Percentiles rank a stretch among this genome's conserved stretches.
Evolutionary conservation across 2,888 invertebrate species (phyloP).

Genomic region (Athetis lepigone): DNA sequence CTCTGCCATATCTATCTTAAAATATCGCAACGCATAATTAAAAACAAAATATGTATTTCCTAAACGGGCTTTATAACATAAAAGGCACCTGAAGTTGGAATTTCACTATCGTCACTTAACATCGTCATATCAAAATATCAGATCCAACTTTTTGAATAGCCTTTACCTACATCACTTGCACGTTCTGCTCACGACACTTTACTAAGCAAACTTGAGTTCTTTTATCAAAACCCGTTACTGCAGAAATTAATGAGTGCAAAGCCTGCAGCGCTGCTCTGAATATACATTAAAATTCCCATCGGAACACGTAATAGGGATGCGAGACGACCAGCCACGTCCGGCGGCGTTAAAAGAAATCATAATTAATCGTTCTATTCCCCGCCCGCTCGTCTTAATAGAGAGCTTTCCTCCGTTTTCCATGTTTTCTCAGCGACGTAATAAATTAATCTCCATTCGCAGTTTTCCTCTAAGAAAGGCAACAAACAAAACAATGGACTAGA

Average conservation of each 20-base stretch:
- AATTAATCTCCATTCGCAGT: constrained; percentile 88
- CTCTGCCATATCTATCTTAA: constrained; percentile 29
- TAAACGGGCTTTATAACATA: constrained; percentile 16
- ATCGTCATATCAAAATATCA: constrained; percentile 11
- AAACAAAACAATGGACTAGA: constrained; percentile 79
- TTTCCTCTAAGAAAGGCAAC: constrained; percentile 71
- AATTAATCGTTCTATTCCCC: constrained; percentile 86
- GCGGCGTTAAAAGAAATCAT: constrained; percentile 88
- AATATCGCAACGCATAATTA: constrained; percentile 43
- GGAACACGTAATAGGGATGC: constrained; percentile 72
- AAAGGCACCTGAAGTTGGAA: constrained; percentile 2
- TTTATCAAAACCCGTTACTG: constrained; percentile 37
- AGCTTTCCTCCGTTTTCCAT: constrained; percentile 85
- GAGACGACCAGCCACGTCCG: constrained; percentile 72
- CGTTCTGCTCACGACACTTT: constrained; percentile 13
- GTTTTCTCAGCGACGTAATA: constrained; percentile 88
- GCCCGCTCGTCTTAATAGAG: constrained; percentile 87
- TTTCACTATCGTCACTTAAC: neutral
- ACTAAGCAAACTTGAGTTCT: constrained; percentile 21
- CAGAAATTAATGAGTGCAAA: constrained; percentile 45
- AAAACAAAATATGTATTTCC: constrained; percentile 15
- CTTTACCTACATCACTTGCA: constrained; percentile 9
- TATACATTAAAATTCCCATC: constrained; percentile 62
- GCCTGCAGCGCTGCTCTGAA: constrained; percentile 42
- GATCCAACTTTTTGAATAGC: constrained; percentile 3